Evolutionary conservation across 2,888 invertebrate genomes (phyloP).

Genomic region (Zeuzera pyrina): DNA sequence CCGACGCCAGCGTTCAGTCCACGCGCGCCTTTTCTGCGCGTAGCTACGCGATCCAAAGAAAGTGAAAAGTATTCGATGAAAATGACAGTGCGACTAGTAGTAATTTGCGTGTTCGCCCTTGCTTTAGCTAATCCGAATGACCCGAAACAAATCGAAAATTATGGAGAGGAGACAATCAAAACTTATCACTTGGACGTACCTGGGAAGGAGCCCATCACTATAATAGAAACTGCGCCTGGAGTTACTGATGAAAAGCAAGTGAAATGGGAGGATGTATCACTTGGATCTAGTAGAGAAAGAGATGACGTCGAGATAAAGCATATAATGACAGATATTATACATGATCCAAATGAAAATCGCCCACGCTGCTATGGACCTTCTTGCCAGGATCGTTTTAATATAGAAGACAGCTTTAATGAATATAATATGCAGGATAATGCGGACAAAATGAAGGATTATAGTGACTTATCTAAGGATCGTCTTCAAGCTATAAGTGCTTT

Average conservation of each 20-base stretch:
- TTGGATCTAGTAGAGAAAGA: conserved; percentile 26
- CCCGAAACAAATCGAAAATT: conserved; percentile 43
- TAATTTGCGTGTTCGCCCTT: conserved; percentile 39
- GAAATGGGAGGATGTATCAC: conserved; percentile 31
- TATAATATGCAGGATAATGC: too few relatives aligned
- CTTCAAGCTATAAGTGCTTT: conserved; percentile 57
- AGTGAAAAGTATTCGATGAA: conserved; percentile 62
- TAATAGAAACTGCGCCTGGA: conserved; percentile 61
- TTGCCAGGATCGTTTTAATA: conserved; percentile 55
- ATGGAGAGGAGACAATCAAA: conserved; percentile 45
- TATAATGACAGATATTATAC: conserved; percentile 55
- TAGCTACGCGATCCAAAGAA: conserved; percentile 49
- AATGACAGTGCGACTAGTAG: conserved; percentile 53
- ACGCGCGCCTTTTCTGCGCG: conserved; percentile 46
- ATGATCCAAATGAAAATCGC: conserved; percentile 41
- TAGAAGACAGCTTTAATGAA: conserved; percentile 75
- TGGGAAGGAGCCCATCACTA: conserved; percentile 71
- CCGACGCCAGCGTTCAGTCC: conserved; percentile 53
- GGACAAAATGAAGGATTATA: conserved; percentile 66
- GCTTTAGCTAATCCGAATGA: conserved; percentile 39
- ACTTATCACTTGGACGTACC: conserved; percentile 72
- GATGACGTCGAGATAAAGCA: conserved; percentile 50
- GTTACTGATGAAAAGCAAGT: conserved; percentile 22
- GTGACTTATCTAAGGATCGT: conserved; percentile 51
- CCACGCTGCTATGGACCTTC: conserved; percentile 64